Evolutionary conservation across 2,797 vertebrate species (phyloP).

Genomic region (Cuculus canorus): DNA sequence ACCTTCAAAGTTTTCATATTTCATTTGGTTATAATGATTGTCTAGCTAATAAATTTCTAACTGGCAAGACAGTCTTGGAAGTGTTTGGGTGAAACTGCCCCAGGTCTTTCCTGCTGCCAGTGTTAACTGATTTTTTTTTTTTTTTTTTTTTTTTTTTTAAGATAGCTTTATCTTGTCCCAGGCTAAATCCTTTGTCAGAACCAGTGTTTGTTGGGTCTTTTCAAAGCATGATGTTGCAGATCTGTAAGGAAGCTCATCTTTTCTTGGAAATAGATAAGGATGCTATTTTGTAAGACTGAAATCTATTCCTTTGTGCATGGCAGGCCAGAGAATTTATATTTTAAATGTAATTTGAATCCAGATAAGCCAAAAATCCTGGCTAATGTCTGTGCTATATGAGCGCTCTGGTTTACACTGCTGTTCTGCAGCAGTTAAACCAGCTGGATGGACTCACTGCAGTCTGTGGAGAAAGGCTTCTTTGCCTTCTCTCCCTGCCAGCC

Average conservation of each 20-base stretch:
- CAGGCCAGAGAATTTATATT: not conserved
- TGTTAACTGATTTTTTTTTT: not conserved
- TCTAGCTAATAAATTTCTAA: not conserved
- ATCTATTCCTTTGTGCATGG: not conserved
- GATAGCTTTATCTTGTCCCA: not conserved
- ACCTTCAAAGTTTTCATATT: not conserved
- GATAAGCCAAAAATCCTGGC: not conserved
- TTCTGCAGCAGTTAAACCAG: not conserved
- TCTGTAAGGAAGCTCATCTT: not conserved
- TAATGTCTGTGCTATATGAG: not conserved
- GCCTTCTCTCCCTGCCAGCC: not conserved
- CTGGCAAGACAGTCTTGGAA: not conserved
- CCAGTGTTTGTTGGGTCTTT: not conserved
- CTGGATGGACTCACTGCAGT: not conserved
- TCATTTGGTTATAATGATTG: not conserved
- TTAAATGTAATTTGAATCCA: not conserved
- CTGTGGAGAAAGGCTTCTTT: not conserved
- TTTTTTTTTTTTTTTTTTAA: not conserved
- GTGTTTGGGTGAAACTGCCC: not conserved
- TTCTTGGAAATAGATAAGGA: not conserved
- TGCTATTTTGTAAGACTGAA: not conserved
- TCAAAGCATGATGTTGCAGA: accelerated
- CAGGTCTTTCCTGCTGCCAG: not conserved
- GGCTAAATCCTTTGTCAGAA: not conserved
- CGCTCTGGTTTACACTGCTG: not conserved